phyloP scores from a whole-genome alignment of 2,888 invertebrate species.

The Eilema caniola region DNA sequence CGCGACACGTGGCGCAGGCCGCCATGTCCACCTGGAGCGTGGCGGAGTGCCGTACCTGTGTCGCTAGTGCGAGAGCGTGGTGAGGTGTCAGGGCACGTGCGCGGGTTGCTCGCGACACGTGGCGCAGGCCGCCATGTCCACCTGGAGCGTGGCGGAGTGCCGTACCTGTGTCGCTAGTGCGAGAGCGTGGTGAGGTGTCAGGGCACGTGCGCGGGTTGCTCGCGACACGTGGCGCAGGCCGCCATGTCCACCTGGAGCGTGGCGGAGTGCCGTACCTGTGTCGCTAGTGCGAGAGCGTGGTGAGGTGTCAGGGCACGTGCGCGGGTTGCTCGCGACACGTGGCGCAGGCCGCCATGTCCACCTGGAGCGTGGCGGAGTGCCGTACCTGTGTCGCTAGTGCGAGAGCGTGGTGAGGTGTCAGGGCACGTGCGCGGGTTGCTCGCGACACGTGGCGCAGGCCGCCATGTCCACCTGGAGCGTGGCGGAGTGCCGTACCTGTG shows the following conservation, averaged over 20 bases:
- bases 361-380: conserved; percentile 72
- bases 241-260: conserved; percentile 76
- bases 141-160: conserved; percentile 72
- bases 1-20: conserved; percentile 62
- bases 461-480: conserved; percentile 76
- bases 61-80: conserved; percentile 39
- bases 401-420: conserved; percentile 48
- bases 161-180: conserved; percentile 12
- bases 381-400: conserved; percentile 12
- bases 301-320: conserved; percentile 43
- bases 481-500: conserved; percentile 50
- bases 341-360: conserved; percentile 70
- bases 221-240: conserved; percentile 62
- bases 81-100: conserved; percentile 43
- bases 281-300: conserved; percentile 39
- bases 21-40: conserved; percentile 76
- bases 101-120: conserved; percentile 56
- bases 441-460: conserved; percentile 62
- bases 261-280: conserved; percentile 50
- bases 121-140: conserved; percentile 70
- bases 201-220: conserved; percentile 42
- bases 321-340: conserved; percentile 56
- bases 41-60: conserved; percentile 50
- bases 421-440: conserved; percentile 42
- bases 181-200: conserved; percentile 48